Percentiles rank a stretch among this genome's conserved stretches.
These are phyloP conservation scores for Spicauda simplicius DNA, from an alignment of 2,888 invertebrate species.

Conservation along the genomic window DNA sequence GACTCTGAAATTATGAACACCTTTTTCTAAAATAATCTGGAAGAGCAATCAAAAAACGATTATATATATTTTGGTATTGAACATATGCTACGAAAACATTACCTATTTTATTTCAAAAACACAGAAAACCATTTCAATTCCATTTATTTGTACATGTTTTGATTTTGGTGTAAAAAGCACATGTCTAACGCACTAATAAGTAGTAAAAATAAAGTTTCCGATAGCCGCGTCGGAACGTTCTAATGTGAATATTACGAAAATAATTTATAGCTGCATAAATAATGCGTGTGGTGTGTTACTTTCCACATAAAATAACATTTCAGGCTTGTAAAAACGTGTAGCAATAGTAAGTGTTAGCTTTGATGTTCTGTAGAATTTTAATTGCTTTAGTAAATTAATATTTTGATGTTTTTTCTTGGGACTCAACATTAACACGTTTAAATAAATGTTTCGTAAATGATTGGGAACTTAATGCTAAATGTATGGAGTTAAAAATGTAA, in stretches of 20 bases:
- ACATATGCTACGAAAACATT: no score
- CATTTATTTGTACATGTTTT: not conserved
- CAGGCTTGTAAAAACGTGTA: constrained; percentile 14
- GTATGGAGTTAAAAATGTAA: no score
- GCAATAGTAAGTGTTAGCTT: constrained; percentile 14
- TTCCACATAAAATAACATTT: constrained; percentile 26
- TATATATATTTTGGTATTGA: no score
- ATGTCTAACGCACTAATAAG: constrained; percentile 18
- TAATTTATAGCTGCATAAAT: constrained; percentile 32
- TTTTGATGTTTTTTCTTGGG: not conserved
- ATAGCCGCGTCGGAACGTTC: constrained; percentile 5
- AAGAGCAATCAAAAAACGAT: no score
- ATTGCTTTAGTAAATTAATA: not conserved
- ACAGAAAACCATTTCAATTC: no score
- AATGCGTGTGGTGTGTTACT: constrained; percentile 28
- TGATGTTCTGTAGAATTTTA: constrained; percentile 16
- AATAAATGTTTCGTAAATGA: not conserved
- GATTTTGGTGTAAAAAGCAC: not conserved
- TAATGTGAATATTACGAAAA: constrained; percentile 34
- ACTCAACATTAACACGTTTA: not conserved
- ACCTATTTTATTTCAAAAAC: no score
- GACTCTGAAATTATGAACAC: no score
- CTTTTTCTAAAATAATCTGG: no score
- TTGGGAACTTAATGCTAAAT: no score
- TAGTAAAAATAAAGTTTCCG: constrained; percentile 33